A percentile compares a stretch with the other conserved stretches of the same genome.
Evolutionary conservation across 2,113 vertebrate genomes (phyloP).

Genomic region (Anhinga rufa): DNA sequence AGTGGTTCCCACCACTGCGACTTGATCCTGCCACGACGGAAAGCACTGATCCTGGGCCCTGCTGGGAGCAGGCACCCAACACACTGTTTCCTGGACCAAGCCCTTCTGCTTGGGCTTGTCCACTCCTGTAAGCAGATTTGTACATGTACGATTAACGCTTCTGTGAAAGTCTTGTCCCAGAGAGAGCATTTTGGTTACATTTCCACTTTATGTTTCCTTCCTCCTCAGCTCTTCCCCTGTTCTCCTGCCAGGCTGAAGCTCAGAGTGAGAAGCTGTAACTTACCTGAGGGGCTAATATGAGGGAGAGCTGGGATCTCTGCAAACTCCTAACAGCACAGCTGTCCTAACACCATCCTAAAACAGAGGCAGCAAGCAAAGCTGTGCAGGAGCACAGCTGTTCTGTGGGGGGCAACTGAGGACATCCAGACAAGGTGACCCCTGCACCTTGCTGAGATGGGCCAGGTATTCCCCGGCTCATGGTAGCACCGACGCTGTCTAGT

Average conservation of each 20-base stretch:
- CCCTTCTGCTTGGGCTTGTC: background rate
- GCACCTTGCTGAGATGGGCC: background rate
- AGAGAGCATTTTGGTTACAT: background rate
- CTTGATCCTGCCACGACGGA: background rate
- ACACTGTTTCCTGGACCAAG: background rate
- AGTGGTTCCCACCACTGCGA: background rate
- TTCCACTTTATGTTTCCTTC: background rate
- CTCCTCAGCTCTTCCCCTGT: background rate
- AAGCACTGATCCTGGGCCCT: background rate
- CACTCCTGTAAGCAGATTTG: background rate
- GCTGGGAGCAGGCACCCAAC: background rate
- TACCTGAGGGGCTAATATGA: background rate
- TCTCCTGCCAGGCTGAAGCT: background rate
- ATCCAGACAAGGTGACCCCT: background rate
- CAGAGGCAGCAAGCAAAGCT: background rate
- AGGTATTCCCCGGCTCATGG: background rate
- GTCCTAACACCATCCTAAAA: background rate
- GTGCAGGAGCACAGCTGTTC: background rate
- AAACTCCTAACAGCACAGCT: background rate
- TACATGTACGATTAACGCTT: accelerated
- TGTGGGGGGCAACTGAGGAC: background rate
- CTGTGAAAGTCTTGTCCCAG: background rate
- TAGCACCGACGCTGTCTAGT: background rate
- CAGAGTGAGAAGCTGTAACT: background rate
- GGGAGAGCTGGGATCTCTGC: background rate